Base-by-base conservation (phyloP, 1,140 invertebrate species). In the Ridgeia piscesae region DNA sequence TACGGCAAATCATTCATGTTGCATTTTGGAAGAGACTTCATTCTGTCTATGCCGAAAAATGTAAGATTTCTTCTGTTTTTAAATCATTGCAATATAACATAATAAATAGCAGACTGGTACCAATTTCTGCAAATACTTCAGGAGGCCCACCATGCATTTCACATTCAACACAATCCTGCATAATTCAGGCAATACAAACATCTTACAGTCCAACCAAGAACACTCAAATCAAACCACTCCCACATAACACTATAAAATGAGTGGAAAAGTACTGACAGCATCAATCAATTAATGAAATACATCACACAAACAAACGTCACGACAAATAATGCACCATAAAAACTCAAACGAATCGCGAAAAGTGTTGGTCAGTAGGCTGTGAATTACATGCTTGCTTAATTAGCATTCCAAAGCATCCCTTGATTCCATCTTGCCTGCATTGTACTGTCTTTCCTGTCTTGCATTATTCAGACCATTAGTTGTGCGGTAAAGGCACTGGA, bases 351-450 rank as follows among this genome's bases (percentile, higher is more conserved):
- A 14, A 21, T 21, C 17, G 58, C 58, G 11, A 27, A 77, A 17
- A 77, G 58, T 77, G 58, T 21, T 21, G 58, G 58, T 77, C 58
- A 77, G 27, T 77, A 77, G 2, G 17, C 58, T 77, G 58, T 77
- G 27, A 77, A 77, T 77, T 77, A 77, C 58, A 77, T 77, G 58
- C 58, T 77, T 77, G 58, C 58, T 77, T 77, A 77, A 77, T 77
- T 77, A 77, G 58, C 58, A 77, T 77, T 77, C 58, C 58, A 77
- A 77, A 77, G 58, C 58, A 77, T 77, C 58, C 58, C 58, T 77
- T 27, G 58, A 77, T 77, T 77, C 58, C 58, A 77, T 31, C 58
- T 77, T 77, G 58, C 58, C 58, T 21, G 17, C 27, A 77, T 31
- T 77, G 58, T 77, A 77, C 58, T 77, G 58, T 77, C 58, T 77